phyloP scores from a whole-genome alignment of 1,140 invertebrate genomes.

The Cardiocondyla obscurior region DNA sequence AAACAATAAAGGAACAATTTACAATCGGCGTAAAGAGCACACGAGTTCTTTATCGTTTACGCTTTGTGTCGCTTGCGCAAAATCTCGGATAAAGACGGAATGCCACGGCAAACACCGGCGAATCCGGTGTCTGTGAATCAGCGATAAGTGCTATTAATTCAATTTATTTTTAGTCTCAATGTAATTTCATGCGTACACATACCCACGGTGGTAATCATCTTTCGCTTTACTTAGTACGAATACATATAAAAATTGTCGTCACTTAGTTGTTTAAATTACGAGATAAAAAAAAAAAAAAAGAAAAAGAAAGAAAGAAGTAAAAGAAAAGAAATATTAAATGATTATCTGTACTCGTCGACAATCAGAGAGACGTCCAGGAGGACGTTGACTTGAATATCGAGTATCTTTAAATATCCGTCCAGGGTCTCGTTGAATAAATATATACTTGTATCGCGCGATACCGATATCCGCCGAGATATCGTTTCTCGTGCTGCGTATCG shows the following conservation, averaged over 20 bases:
- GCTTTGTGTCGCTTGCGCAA: neutral
- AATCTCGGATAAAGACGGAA: conserved; percentile 11
- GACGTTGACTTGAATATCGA: conserved; percentile 60
- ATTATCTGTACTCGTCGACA: neutral
- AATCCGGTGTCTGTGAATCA: conserved; percentile 28
- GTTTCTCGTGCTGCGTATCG: neutral
- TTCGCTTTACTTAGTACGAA: too few relatives aligned
- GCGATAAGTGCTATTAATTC: neutral
- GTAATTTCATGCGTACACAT: neutral
- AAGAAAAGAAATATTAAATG: neutral
- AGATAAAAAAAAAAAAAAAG: neutral
- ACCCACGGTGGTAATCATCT: neutral
- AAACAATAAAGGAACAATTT: neutral
- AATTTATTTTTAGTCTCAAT: neutral
- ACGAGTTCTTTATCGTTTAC: conserved; percentile 1
- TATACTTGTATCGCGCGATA: conserved; percentile 80
- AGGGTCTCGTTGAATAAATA: conserved; percentile 65
- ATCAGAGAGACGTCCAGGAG: conserved; percentile 25
- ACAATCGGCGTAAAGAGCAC: neutral
- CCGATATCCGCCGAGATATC: conserved; percentile 71
- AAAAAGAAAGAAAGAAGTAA: neutral
- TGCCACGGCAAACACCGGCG: neutral
- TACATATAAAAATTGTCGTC: too few relatives aligned
- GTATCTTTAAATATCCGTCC: conserved; percentile 26
- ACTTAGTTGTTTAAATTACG: neutral